These are phyloP conservation scores for Drosophila pseudotakahashii DNA, from an alignment of 2,888 invertebrate species.

Conservation along the genomic window DNA sequence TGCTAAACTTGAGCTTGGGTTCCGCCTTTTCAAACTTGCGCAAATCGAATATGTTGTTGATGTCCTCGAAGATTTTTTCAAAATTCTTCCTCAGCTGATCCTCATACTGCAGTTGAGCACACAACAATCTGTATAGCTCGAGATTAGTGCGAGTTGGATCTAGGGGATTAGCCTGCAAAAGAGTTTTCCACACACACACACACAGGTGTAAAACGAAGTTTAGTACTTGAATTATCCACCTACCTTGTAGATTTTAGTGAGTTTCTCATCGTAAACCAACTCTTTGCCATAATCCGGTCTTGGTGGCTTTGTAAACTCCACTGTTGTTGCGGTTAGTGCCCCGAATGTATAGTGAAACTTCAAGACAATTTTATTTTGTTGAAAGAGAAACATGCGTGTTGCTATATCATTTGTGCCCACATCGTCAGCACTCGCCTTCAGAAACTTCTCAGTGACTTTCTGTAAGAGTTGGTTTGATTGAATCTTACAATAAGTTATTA, in stretches of 20 bases:
- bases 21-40: conserved; percentile 85
- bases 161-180: conserved; percentile 86
- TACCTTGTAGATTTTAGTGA: conserved; percentile 89
- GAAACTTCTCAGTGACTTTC: conserved; percentile 88
- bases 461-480: conserved; percentile 58
- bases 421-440: conserved; percentile 85
- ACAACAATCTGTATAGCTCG: conserved; percentile 87
- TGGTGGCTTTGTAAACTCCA: conserved; percentile 89
- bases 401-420: conserved; percentile 87
- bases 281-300: conserved; percentile 89
- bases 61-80: conserved; percentile 82
- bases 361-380: conserved; percentile 85
- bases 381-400: conserved; percentile 87
- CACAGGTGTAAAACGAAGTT: background rate
- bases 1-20: conserved; percentile 85
- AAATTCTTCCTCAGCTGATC: conserved; percentile 86
- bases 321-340: conserved; percentile 84
- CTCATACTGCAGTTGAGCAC: conserved; percentile 87
- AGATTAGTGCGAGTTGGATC: conserved; percentile 87
- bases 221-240: conserved; percentile 52
- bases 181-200: background rate
- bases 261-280: conserved; percentile 87
- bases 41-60: conserved; percentile 84
- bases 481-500: background rate
- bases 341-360: conserved; percentile 83